Conservation (phyloP, 2,113 vertebrate genomes). For the Pollachius pollachius region DNA sequence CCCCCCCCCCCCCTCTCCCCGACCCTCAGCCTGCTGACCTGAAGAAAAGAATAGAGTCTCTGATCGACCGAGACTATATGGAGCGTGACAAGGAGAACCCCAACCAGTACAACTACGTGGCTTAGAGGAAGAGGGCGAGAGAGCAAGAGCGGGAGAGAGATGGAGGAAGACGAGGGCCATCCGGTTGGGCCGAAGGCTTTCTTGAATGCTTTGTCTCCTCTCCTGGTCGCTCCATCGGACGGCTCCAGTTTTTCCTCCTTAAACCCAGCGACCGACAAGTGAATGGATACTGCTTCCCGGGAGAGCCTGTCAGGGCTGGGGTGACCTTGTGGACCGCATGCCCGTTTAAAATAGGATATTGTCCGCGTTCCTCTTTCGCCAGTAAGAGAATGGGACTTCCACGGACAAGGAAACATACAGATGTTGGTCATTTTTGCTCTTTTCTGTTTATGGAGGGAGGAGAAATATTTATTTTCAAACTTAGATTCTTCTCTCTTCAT, state of each 20-base stretch:
- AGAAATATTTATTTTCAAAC: conserved; percentile 77
- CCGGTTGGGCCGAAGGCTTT: conserved; percentile 75
- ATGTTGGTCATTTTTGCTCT: conserved; percentile 47
- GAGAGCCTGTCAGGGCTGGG: conserved; percentile 77
- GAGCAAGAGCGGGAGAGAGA: conserved; percentile 26
- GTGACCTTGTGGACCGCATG: conserved; percentile 88
- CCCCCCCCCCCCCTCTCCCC: conserved; percentile 29
- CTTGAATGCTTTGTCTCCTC: conserved; percentile 78
- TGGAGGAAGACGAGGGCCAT: conserved; percentile 56
- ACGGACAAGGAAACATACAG: conserved; percentile 53
- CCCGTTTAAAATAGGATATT: conserved; percentile 83
- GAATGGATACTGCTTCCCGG: conserved; percentile 85
- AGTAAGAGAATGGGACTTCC: conserved; percentile 60
- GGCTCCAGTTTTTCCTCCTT: conserved; percentile 61
- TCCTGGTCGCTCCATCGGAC: conserved; percentile 70
- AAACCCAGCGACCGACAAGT: conserved; percentile 82
- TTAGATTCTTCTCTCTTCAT: conserved; percentile 55
- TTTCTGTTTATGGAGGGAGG: conserved; percentile 50
- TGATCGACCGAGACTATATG: conserved; percentile 99
- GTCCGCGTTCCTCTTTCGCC: conserved; percentile 67
- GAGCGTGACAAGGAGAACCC: conserved; percentile 99
- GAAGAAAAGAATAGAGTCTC: conserved; percentile 99
- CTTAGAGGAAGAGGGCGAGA: conserved; percentile 72
- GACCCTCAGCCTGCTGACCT: conserved; percentile 93
- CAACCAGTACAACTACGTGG: conserved; percentile 99